Evolutionary conservation across 2,797 vertebrate species (phyloP).

Genomic region (Coilia nasus): DNA sequence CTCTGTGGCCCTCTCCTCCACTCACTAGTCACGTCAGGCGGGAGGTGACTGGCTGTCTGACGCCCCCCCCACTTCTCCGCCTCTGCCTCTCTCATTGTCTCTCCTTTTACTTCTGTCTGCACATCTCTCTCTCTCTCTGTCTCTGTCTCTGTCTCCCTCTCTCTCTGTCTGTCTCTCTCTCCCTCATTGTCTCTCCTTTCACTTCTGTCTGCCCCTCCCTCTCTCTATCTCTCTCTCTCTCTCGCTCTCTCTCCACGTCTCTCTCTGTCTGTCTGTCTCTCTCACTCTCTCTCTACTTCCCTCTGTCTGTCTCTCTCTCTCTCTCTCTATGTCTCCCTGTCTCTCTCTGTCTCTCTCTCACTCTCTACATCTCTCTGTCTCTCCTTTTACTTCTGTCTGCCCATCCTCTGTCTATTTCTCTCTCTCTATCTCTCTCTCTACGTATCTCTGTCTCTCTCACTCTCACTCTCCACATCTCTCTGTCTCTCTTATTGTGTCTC

Average conservation of each 20-base stretch:
- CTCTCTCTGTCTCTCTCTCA: too few relatives aligned
- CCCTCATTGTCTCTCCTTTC: too few relatives aligned
- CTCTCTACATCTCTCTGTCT: constrained; percentile 23
- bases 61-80: neutral
- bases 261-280: neutral
- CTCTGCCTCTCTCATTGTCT: constrained; percentile 28
- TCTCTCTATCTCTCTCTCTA: too few relatives aligned
- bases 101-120: neutral
- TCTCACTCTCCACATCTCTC: too few relatives aligned
- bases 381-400: neutral
- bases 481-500: too few relatives aligned
- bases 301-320: too few relatives aligned
- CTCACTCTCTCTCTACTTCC: neutral
- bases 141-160: neutral
- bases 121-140: neutral
- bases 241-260: neutral
- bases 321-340: too few relatives aligned
- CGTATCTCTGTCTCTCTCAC: too few relatives aligned
- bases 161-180: too few relatives aligned
- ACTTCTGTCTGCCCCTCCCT: too few relatives aligned
- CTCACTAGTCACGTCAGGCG: constrained; percentile 38
- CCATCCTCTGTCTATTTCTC: neutral
- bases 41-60: constrained; percentile 37
- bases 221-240: too few relatives aligned
- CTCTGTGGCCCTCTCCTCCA: constrained; percentile 27